These are phyloP conservation scores for Odontocolon sp. DNA, from an alignment of 2,888 invertebrate genomes.

Conservation along the genomic window DNA sequence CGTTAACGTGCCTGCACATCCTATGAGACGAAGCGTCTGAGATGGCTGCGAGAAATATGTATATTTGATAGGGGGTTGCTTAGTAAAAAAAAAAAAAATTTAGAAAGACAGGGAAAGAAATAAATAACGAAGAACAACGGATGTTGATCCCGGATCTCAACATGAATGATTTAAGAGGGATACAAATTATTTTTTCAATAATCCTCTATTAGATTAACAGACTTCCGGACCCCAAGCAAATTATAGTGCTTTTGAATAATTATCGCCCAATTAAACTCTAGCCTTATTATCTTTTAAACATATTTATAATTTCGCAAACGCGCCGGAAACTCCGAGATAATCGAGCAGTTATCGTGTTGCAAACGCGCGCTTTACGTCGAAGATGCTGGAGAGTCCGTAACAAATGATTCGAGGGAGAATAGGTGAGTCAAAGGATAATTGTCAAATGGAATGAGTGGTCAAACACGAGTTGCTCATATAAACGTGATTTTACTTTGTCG, in stretches of 20 bases:
- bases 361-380: conserved; percentile 24
- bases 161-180: conserved; percentile 22
- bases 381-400: conserved; percentile 37
- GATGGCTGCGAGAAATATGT: conserved; percentile 70
- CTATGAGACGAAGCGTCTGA: conserved; percentile 64
- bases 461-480: neutral
- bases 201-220: neutral
- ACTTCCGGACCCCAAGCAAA: neutral
- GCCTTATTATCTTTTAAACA: too few relatives aligned
- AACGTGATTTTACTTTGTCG: neutral
- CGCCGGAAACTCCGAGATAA: neutral
- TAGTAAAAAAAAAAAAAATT: neutral
- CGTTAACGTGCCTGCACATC: conserved; percentile 69
- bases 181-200: conserved; percentile 5
- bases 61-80: conserved; percentile 70
- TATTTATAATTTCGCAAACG: too few relatives aligned
- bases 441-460: neutral
- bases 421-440: conserved; percentile 39
- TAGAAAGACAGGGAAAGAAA: neutral
- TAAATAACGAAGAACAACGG: conserved; percentile 13
- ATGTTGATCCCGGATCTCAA: conserved; percentile 21
- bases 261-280: too few relatives aligned
- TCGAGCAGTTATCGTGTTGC: conserved; percentile 44
- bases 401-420: conserved; percentile 48
- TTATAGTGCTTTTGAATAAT: conserved; percentile 4